These are phyloP conservation scores for Actinemys pallida DNA, from an alignment of 2,113 vertebrate species.

Conservation along the genomic window DNA sequence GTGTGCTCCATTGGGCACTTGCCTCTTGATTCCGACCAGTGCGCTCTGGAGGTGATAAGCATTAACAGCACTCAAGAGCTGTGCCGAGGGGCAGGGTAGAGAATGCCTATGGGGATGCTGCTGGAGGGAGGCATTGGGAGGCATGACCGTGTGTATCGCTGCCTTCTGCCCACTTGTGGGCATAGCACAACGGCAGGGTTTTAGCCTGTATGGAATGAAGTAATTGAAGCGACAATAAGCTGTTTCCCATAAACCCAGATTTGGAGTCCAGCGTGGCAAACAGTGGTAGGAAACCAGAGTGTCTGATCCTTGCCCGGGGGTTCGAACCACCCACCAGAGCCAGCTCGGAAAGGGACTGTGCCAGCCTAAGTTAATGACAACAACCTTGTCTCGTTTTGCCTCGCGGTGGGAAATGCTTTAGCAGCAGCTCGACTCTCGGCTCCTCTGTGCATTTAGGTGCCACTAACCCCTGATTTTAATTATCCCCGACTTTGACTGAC, in stretches of 20 bases:
- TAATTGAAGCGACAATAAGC: neutral
- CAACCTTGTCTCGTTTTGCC: constrained; percentile 23
- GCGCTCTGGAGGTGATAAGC: neutral
- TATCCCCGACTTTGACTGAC: constrained; percentile 45
- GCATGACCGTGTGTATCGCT: neutral
- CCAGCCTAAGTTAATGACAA: neutral
- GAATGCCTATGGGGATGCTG: neutral
- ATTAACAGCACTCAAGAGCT: neutral
- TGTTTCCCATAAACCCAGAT: no score
- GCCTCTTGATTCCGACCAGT: neutral
- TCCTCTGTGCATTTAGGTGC: constrained; percentile 32
- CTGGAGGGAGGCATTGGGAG: neutral
- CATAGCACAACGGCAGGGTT: neutral
- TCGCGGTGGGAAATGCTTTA: constrained; percentile 32
- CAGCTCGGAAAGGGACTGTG: neutral
- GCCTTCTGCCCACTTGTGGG: neutral
- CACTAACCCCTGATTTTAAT: constrained; percentile 69
- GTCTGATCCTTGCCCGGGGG: neutral
- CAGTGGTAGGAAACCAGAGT: neutral
- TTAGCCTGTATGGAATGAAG: neutral
- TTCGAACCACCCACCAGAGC: neutral
- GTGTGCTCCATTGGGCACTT: neutral
- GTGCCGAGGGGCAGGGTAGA: neutral
- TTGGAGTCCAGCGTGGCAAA: neutral
- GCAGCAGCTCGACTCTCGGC: neutral